Evolutionary conservation across 1,140 invertebrate genomes (phyloP).

Genomic region (Aphidius ervi): DNA sequence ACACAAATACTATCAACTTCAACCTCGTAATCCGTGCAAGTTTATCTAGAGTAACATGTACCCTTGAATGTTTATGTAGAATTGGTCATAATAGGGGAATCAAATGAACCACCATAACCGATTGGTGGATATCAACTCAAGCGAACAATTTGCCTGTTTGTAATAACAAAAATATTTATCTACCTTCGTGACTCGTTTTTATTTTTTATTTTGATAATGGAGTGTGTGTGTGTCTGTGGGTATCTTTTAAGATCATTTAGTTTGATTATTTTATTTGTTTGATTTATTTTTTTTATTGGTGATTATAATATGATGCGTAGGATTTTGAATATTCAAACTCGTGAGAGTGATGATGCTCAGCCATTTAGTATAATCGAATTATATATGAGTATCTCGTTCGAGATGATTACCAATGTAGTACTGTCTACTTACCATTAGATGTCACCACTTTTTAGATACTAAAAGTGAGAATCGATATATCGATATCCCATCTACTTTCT

Average conservation of each 20-base stretch:
- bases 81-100: constrained; percentile 11
- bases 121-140: constrained; percentile 2
- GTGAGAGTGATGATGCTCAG: constrained; percentile 26
- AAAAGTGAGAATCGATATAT: too few species aligned
- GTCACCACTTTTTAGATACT: too few species aligned
- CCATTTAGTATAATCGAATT: not conserved
- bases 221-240: too few species aligned
- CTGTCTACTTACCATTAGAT: too few species aligned
- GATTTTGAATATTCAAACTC: not conserved
- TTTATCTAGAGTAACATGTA: not conserved
- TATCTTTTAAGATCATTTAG: not conserved
- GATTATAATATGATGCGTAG: not conserved
- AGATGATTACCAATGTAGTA: too few species aligned
- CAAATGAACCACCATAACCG: not conserved
- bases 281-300: not conserved
- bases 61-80: not conserved
- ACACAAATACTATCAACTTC: constrained; percentile 23
- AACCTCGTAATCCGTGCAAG: constrained; percentile 28
- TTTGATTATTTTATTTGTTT: not conserved
- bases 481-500: too few species aligned
- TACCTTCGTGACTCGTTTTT: constrained; percentile 12
- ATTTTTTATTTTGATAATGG: not conserved
- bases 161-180: constrained; percentile 20
- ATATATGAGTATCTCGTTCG: too few species aligned
- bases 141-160: constrained; percentile 15